Conservation (phyloP, 2,888 invertebrate species). For the Diarsia rubi region DNA sequence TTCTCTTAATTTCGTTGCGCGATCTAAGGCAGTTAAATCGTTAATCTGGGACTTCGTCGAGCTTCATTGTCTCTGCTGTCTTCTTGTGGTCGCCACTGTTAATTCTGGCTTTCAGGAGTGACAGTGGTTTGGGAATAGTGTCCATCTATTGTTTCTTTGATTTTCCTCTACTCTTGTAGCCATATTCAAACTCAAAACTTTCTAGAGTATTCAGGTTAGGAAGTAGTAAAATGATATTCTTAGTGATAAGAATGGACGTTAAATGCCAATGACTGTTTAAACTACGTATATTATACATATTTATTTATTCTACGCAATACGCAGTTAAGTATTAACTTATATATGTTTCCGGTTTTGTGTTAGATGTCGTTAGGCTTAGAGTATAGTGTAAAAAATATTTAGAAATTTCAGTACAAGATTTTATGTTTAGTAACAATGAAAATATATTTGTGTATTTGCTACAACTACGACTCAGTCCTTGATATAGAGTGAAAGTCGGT, state of each 20-base stretch:
- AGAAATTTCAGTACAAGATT: neutral
- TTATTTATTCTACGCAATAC: conserved; percentile 15
- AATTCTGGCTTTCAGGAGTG: too few species aligned
- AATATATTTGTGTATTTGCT: neutral
- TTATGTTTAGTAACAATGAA: neutral
- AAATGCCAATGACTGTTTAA: conserved; percentile 6
- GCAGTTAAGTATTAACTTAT: neutral
- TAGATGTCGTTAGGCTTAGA: neutral
- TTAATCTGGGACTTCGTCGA: too few species aligned
- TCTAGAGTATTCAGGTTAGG: neutral
- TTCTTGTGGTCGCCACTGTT: too few species aligned
- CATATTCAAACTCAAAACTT: neutral
- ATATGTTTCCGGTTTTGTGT: conserved; percentile 3
- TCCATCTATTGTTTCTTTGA: too few species aligned
- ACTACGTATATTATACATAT: conserved; percentile 13
- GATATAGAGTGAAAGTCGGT: neutral
- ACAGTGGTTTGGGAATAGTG: too few species aligned
- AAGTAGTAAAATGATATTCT: conserved; percentile 8
- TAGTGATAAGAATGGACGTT: conserved; percentile 30
- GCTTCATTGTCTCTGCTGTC: too few species aligned
- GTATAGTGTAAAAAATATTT: neutral
- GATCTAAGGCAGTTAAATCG: too few species aligned
- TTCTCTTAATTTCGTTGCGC: too few species aligned
- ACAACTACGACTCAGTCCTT: neutral
- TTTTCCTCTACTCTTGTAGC: neutral